Evolutionary conservation across 2,113 vertebrate genomes (phyloP).

Genomic region (mouse (Mus musculus)): DNA sequence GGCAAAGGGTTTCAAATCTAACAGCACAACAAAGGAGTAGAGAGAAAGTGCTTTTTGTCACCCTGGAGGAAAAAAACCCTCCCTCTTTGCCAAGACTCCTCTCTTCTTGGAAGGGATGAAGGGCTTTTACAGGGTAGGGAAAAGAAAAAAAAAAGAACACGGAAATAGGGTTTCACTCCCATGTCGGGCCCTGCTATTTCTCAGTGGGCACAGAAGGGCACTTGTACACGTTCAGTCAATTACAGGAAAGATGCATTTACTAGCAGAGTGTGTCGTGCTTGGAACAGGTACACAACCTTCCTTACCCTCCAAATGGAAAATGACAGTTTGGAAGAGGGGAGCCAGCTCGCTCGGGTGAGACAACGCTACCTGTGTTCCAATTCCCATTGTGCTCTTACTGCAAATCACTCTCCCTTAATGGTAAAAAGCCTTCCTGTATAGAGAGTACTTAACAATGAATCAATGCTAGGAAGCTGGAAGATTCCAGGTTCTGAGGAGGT

Average conservation of each 20-base stretch:
- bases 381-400: slow-evolving; percentile 55
- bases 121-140: slow-evolving; percentile 63
- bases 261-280: slow-evolving; percentile 66
- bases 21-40: slow-evolving; percentile 69
- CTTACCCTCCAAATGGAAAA: slow-evolving; percentile 27
- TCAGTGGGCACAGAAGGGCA: slow-evolving; percentile 45
- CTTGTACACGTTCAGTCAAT: not conserved
- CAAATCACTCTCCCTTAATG: slow-evolving; percentile 37
- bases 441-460: not conserved
- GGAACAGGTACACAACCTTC: slow-evolving; percentile 39
- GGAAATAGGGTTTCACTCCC: slow-evolving; percentile 67
- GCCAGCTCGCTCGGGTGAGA: slow-evolving; percentile 52
- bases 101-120: slow-evolving; percentile 74
- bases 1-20: slow-evolving; percentile 62
- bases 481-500: slow-evolving; percentile 38
- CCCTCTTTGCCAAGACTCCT: slow-evolving; percentile 65
- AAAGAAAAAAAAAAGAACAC: slow-evolving; percentile 39
- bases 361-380: slow-evolving; percentile 36
- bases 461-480: not conserved
- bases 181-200: slow-evolving; percentile 66
- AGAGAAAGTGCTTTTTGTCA: slow-evolving; percentile 69
- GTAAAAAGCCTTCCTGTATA: slow-evolving; percentile 17
- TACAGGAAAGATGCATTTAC: slow-evolving; percentile 66
- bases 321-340: slow-evolving; percentile 32
- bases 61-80: slow-evolving; percentile 29